phyloP scores from a whole-genome alignment of 2,888 invertebrate species.

The Caradrina kadenii region DNA sequence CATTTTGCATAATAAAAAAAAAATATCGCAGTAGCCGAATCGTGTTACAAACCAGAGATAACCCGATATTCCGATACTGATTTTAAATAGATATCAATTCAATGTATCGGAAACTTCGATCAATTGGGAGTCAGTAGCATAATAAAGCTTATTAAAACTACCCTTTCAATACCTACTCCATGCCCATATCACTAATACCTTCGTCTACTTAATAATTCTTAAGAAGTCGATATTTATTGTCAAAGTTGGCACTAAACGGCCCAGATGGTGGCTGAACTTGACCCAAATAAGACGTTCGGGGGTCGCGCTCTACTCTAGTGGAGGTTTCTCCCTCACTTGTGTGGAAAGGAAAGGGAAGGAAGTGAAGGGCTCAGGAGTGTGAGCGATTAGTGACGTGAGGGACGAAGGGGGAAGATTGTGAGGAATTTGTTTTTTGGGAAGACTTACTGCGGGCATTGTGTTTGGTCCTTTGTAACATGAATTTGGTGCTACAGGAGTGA shows the following conservation, averaged over 20 bases:
- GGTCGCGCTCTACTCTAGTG: constrained; percentile 51
- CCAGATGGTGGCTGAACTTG: constrained; percentile 78
- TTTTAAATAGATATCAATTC: too few species aligned
- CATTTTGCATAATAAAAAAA: too few species aligned
- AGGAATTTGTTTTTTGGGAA: constrained; percentile 42
- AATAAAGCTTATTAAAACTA: not conserved
- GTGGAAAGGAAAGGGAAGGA: constrained; percentile 30
- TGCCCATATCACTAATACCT: constrained; percentile 10
- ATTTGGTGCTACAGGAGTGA: not conserved
- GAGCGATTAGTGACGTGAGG: constrained; percentile 60
- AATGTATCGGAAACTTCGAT: too few species aligned
- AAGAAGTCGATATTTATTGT: constrained; percentile 70
- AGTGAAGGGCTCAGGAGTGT: constrained; percentile 47
- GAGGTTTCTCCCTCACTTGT: constrained; percentile 40
- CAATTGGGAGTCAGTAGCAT: too few species aligned
- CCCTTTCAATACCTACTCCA: not conserved
- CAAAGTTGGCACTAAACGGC: constrained; percentile 73
- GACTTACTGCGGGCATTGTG: constrained; percentile 23
- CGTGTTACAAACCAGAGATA: too few species aligned
- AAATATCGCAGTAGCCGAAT: too few species aligned
- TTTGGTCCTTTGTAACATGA: constrained; percentile 25
- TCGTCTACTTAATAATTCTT: constrained; percentile 50
- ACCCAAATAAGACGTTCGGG: constrained; percentile 71
- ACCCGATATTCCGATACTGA: too few species aligned
- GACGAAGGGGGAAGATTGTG: constrained; percentile 27